Base-by-base conservation (phyloP, 1,140 invertebrate genomes). In the Lasaia peninsularis region DNA sequence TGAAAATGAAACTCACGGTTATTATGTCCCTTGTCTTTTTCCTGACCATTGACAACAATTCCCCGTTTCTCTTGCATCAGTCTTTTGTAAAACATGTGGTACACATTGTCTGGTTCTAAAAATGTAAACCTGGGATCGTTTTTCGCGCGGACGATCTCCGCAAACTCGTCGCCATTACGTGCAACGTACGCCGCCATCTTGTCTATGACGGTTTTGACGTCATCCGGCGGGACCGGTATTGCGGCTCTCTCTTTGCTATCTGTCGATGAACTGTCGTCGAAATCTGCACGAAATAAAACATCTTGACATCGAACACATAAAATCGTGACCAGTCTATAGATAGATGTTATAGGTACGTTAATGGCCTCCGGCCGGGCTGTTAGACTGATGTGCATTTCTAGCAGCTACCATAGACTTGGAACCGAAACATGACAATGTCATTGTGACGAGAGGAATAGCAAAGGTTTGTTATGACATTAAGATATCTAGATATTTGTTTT, bases 141-240 rank as follows among this genome's bases (percentile, higher is more conserved):
- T 87, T 97, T 98, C 2, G 92, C 93, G 73, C 93, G 94, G 0
- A 98, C 94, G 24, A 96, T 95, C 8, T 93, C 92, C 73, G 98
- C 97, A 85, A 99, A 99, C 67, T 97, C 95, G 49, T 93, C 91
- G 0, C 98, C 98, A 89, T 99, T 99, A 72, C 97, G 97, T 0
- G 95, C 94, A 0, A 99, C 97, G 78, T 99, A 99, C 57, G 94
- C 94, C 1, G 97, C 97, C 93, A 99, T 98, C 89, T 98, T 98
- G 80, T 98, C 97, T 51, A 99, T 96, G 6, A 99, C 95, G 35
- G 95, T 91, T 75, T 96, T 93, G 5, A 96, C 88, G 56, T 97
- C 96, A 8, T 93, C 93, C 0, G 96, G 94, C 12, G 96, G 95
- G 6, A 92, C 87, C 14, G 91, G 88, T 24, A 93, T 91, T 0